These are phyloP conservation scores for Clavelina lepadiformis DNA, from an alignment of 23 tunicate genomes.

Conservation along the genomic window DNA sequence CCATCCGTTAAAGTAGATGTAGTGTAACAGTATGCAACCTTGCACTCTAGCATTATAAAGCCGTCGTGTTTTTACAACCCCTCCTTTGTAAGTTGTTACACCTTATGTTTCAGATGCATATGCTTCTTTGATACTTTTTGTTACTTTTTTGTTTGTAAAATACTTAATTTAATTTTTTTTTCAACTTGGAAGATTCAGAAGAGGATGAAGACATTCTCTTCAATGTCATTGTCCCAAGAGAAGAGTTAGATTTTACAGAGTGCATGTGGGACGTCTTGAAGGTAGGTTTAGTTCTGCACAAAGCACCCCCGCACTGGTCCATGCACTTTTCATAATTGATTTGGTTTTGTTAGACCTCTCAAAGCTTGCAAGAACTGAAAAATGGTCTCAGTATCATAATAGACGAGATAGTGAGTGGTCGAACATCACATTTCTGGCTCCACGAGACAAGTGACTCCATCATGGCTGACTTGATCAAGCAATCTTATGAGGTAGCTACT, in stretches of 20 bases:
- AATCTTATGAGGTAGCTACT: conserved; percentile 48
- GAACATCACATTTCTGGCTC: conserved; percentile 46
- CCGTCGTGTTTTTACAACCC: too few relatives aligned
- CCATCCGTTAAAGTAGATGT: too few relatives aligned
- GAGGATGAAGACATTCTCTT: conserved; percentile 13
- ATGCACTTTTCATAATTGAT: background rate
- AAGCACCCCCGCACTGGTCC: background rate
- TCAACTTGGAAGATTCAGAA: too few relatives aligned
- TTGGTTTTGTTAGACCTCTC: conserved; percentile 14
- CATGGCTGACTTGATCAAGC: conserved; percentile 25
- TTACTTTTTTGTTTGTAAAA: too few relatives aligned
- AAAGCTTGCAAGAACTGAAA: conserved; percentile 24
- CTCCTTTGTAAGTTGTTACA: too few relatives aligned
- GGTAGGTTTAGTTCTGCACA: conserved; percentile 30
- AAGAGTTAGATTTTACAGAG: conserved; percentile 60
- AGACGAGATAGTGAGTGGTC: conserved; percentile 10
- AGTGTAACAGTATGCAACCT: too few relatives aligned
- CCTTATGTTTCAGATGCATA: too few relatives aligned
- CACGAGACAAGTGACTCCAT: conserved; percentile 37
- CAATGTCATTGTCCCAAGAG: conserved; percentile 16
- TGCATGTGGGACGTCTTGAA: conserved; percentile 50
- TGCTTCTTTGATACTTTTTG: too few relatives aligned
- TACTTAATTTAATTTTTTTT: too few relatives aligned
- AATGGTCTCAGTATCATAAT: conserved; percentile 20
- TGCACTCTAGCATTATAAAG: too few relatives aligned